These are phyloP conservation scores for Drosophila pruinosa DNA, from an alignment of 1,140 invertebrate species.

Conservation along the genomic window DNA sequence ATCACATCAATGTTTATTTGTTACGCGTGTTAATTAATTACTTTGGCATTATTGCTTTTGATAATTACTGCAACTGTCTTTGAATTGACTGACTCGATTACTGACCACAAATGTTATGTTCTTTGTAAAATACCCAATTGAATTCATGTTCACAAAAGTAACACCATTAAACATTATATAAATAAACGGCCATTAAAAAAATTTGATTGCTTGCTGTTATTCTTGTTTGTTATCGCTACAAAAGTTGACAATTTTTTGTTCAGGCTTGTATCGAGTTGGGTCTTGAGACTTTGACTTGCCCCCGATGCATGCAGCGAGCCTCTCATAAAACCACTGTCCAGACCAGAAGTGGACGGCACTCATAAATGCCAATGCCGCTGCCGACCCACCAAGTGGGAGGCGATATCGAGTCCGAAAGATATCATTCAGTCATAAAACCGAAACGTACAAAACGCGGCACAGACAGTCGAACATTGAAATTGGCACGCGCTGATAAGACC, in stretches of 20 bases:
- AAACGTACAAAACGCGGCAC: not conserved
- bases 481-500: slow-evolving; percentile 33
- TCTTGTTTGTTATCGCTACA: slow-evolving; percentile 23
- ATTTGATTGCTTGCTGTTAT: slow-evolving; percentile 33
- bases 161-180: slow-evolving; percentile 71
- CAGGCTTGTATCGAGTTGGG: not conserved
- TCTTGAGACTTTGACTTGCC: slow-evolving; percentile 3
- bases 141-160: slow-evolving; percentile 40
- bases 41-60: not conserved
- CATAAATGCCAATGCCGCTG: slow-evolving; percentile 23
- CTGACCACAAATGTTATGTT: slow-evolving; percentile 16
- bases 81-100: too few relatives aligned
- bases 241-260: not conserved
- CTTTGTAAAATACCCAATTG: slow-evolving; percentile 11
- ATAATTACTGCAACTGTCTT: too few relatives aligned
- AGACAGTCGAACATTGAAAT: slow-evolving; percentile 15
- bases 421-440: slow-evolving; percentile 18
- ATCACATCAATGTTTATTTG: not conserved
- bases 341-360: not conserved
- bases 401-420: slow-evolving; percentile 23
- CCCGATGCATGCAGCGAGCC: not conserved
- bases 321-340: slow-evolving; percentile 9
- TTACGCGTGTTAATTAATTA: slow-evolving; percentile 17
- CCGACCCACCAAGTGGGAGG: not conserved
- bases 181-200: slow-evolving; percentile 21